A percentile compares a stretch with the other conserved stretches of the same genome.
Evolutionary conservation across 2,888 invertebrate species (phyloP).

Genomic region (Sicus ferrugineus): DNA sequence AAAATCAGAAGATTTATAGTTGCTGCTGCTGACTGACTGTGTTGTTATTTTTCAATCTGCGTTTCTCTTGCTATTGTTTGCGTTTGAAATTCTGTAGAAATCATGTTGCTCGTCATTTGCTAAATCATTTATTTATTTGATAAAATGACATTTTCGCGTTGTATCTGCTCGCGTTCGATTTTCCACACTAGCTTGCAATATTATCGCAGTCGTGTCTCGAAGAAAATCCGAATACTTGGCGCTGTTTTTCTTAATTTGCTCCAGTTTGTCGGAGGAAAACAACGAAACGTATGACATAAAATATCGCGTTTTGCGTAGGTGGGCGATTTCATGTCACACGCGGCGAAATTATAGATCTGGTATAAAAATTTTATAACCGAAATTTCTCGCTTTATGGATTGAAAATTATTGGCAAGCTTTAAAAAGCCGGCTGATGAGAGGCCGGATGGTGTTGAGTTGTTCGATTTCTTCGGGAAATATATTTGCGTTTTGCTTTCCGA

Average conservation of each 20-base stretch:
- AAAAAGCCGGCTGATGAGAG: neutral
- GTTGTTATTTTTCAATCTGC: neutral
- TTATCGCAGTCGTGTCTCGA: no score
- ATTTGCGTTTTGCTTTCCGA: no score
- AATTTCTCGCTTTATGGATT: constrained; percentile 38
- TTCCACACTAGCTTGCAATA: no score
- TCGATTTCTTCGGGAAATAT: no score
- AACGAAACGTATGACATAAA: constrained; percentile 9
- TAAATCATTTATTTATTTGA: constrained; percentile 34
- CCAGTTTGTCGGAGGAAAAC: constrained; percentile 19
- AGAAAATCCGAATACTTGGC: no score
- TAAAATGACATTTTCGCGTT: constrained; percentile 15
- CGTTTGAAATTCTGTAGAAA: neutral
- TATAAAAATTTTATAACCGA: constrained; percentile 18
- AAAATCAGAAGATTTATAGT: constrained; percentile 35
- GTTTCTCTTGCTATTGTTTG: constrained; percentile 7
- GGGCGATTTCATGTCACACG: constrained; percentile 11
- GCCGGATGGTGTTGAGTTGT: no score
- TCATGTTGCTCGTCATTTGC: constrained; percentile 31
- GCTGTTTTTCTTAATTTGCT: constrained; percentile 15
- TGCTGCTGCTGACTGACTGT: neutral
- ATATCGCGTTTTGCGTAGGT: constrained; percentile 6
- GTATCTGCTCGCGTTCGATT: neutral
- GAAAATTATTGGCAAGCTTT: constrained; percentile 29
- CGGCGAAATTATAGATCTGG: constrained; percentile 21